A percentile compares a stretch with the other conserved stretches of the same genome.
Conservation (phyloP, 2,113 vertebrate genomes). For the Thalassarche chlororhynchos region DNA sequence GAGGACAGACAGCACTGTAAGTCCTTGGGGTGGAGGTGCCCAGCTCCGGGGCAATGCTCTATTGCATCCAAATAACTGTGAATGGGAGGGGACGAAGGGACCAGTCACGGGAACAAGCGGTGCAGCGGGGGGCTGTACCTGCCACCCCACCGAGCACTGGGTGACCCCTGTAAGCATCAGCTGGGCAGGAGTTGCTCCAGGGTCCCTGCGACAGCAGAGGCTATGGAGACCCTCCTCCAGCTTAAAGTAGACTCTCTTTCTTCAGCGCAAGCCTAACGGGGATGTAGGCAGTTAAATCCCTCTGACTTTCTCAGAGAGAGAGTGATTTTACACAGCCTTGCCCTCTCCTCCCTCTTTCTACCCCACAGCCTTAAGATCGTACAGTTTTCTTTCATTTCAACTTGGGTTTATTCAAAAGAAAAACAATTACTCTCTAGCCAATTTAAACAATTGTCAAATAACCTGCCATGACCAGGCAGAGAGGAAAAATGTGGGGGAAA, state of each 20-base stretch:
- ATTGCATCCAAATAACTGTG: not conserved
- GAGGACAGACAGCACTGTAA: not conserved
- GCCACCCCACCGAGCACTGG: not conserved
- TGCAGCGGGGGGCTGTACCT: not conserved
- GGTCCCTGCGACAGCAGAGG: not conserved
- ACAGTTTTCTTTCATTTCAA: not conserved
- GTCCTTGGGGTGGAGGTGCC: not conserved
- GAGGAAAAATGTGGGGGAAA: not conserved
- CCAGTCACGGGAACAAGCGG: fast-evolving
- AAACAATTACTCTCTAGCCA: not conserved
- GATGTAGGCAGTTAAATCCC: constrained; percentile 7
- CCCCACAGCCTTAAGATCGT: not conserved
- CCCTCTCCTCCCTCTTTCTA: not conserved
- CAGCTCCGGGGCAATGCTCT: not conserved
- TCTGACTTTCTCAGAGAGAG: not conserved
- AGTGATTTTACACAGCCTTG: not conserved
- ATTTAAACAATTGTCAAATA: not conserved
- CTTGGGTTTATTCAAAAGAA: not conserved
- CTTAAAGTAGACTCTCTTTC: not conserved
- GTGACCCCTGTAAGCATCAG: not conserved
- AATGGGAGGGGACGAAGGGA: not conserved
- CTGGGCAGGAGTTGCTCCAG: not conserved
- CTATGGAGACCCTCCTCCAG: not conserved
- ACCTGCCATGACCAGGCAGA: not conserved
- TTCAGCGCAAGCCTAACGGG: not conserved